Base-by-base conservation (phyloP, 2,113 vertebrate species). In the Colius striatus region DNA sequence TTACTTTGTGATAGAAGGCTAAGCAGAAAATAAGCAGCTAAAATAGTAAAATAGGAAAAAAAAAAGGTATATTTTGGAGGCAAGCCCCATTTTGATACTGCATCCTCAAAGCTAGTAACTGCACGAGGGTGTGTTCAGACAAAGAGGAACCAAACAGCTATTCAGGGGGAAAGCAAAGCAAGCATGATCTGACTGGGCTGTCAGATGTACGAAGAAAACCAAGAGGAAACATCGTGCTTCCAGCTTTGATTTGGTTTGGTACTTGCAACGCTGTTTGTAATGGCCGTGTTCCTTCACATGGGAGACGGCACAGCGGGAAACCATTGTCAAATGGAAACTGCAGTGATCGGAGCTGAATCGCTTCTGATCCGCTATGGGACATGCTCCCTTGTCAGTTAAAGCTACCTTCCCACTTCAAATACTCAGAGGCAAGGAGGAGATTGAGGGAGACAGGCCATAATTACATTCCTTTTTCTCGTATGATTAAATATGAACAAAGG, bases 401-500 rank as follows among this genome's bases (percentile, higher is more conserved):
- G 8, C 53, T 51, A 26, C 0, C 3, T 84, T 85, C 38, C 26
- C 60, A 20, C 38, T 85, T 95, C 43, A 83, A 55, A 74, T 85
- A 41, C 34, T 51, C 54, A 36, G 60, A 88, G 68, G 61, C 53
- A 62, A 83, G 82, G 80, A 90, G 79, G 65, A 95, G 90, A 90
- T 11, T 32, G 84, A 87, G 62, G 6, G 26, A 95, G 68, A 86
- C 85, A 93, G 63, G 91, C 60, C 48, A 15, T 85, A 93, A 96
- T 97, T 95, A 95, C 34, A 15, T 63, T 93, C 50, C 87, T 76
- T 66, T 92, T 92, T 91, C 87, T 80, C 17, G 0, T 83, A 34
- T 45, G 60, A 93, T 95, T 96, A 96, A 81, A 90, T 72, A 68
- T 16, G 90, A 96, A 93, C 92, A 95, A 86, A 92, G 75, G 76